Base-by-base conservation (phyloP, 2,797 vertebrate species). In the Galagoides demidoff region DNA sequence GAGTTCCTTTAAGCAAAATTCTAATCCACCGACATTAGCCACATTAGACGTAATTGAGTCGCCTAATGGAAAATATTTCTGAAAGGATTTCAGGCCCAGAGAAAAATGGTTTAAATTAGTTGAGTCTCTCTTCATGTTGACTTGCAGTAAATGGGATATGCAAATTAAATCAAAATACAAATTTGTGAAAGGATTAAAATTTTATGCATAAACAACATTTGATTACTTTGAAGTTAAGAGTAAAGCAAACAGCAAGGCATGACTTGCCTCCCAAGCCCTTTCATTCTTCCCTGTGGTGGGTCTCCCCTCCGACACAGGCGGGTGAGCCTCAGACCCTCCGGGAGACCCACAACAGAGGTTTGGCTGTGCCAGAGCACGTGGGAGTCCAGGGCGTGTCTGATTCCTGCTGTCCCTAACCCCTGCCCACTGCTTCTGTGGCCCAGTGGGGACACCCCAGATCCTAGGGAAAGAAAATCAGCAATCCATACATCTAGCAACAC, bases 81-180 rank as follows among this genome's bases (percentile, higher is more conserved):
- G 84, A 96, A 97, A 97, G 96, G 94, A 98, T 98, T 98, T 96
- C 81, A 96, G 92, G 90, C 96, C 97, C 97, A 93, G 93, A 98
- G 96, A 98, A 97, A 96, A 98, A 97, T 94, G 74, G 92, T 97
- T 98, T 98, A 98, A 98, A 98, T 98, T 98, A 97, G 95, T 94
- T 82, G 95, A 98, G 84, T 91, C 89, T 98, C 95, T 97, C 97
- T 97, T 97, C 96, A 88, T 96, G 84, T 90, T 97, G 98, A 97
- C 98, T 98, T 97, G 87, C 93, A 96, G 96, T 97, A 98, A 98
- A 98, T 98, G 97, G 95, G 97, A 97, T 98, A 98, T 98, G 98
- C 97, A 98, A 98, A 98, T 98, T 98, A 97, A 98, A 98, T 98
- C 97, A 98, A 98, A 97, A 92, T 98, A 97, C 96, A 98, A 96